Base-by-base conservation (phyloP, 1,140 invertebrate species). In the Trichonephila inaurata region DNA sequence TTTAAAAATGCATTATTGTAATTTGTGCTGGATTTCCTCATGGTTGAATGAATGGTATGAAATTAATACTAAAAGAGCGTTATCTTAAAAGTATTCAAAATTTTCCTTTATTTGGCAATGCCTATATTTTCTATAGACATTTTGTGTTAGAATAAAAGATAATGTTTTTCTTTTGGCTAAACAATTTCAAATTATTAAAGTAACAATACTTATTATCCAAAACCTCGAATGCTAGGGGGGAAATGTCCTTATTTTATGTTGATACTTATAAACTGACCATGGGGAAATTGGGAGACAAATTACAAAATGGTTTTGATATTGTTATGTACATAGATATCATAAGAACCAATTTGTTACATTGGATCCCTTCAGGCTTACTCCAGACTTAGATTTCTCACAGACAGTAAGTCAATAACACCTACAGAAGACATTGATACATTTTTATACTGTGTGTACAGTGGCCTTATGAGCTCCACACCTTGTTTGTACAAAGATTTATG, bases 241-340 rank as follows among this genome's bases (percentile, higher is more conserved):
- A 3, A 3, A 33, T 40, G 33, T 40, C 33, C 33, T 1, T 51
- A 18, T 62, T 18, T 62, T 62, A 62, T 62, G 61, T 62, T 16
- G 0, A 21, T 62, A 62, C 6, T 18, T 6, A 62, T 62, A 18
- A 62, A 33, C 12, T 19, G 16, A 16, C 51, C 66, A 62, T 89
- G 87, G 44, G 85, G 62, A 89, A 82, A 89, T 51, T 81, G 10
- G 3, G 40, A 28, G n/a, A 61, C 33, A 83, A 83, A 64, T 90
- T 89, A n/a, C 40, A 89, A 90, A 72, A 85, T 94, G 87, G 28
- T 58, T 85, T 94, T 94, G 86, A 89, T 94, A 89, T 89, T 94
- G 93, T 94, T 94, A 90, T 94, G 93, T 94, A 94, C 44, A 94
- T 94, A 94, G 92, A 89, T 83, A n/a, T 60, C 62, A 89, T 40